Conservation (phyloP, 2,888 invertebrate species). For the Thalpophila matura region DNA sequence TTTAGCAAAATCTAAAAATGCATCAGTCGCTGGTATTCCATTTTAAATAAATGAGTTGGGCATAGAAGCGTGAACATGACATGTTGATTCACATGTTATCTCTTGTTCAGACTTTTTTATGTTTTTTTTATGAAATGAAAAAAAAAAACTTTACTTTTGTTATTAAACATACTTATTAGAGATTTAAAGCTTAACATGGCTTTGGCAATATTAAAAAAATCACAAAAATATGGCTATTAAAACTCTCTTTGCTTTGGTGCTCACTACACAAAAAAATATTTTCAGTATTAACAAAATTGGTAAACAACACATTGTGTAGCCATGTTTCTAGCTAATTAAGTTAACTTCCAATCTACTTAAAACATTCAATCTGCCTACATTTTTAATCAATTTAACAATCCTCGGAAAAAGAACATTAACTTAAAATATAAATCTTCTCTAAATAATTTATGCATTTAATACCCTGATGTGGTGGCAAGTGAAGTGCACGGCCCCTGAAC, state of each 20-base stretch:
- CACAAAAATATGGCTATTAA: too few relatives aligned
- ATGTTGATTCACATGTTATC: not conserved
- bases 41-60: conserved; percentile 24
- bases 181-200: too few relatives aligned
- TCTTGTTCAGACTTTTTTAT: not conserved
- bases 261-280: not conserved
- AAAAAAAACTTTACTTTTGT: conserved; percentile 1
- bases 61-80: conserved; percentile 1
- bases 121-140: conserved; percentile 19
- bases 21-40: not conserved
- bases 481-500: conserved; percentile 49
- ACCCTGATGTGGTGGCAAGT: conserved; percentile 53
- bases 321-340: not conserved
- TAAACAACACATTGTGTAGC: not conserved
- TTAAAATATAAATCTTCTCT: conserved; percentile 37
- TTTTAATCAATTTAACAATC: too few relatives aligned
- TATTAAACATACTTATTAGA: not conserved
- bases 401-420: conserved; percentile 20
- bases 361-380: not conserved
- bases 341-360: not conserved
- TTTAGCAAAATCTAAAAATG: not conserved
- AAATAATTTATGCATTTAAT: conserved; percentile 63
- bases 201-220: too few relatives aligned
- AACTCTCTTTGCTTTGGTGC: not conserved
- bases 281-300: not conserved